These are phyloP conservation scores for Magallana angulata DNA, from an alignment of 1,140 invertebrate species.

Conservation along the genomic window DNA sequence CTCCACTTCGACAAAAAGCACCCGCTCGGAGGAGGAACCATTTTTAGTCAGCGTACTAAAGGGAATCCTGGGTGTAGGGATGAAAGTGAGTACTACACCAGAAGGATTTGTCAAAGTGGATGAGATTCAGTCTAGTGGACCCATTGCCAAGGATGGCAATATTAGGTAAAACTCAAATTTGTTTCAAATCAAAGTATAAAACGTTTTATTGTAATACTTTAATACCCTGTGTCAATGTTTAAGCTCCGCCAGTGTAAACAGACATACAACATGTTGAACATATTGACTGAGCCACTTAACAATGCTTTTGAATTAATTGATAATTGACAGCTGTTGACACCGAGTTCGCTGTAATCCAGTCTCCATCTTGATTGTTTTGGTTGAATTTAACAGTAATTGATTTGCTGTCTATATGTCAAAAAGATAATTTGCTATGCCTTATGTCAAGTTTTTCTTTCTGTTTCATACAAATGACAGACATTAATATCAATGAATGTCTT, in stretches of 20 bases:
- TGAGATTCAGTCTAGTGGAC: slow-evolving; percentile 69
- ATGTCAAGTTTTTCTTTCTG: no score
- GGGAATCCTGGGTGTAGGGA: slow-evolving; percentile 73
- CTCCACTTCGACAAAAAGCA: slow-evolving; percentile 25
- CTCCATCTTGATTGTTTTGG: neutral
- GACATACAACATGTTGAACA: no score
- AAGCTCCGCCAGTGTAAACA: no score
- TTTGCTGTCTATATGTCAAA: neutral
- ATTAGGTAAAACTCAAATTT: slow-evolving; percentile 64
- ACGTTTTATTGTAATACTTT: neutral
- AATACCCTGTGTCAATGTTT: no score
- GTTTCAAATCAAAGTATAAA: neutral
- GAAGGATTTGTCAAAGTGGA: slow-evolving; percentile 65
- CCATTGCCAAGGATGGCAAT: slow-evolving; percentile 69
- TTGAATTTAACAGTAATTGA: neutral
- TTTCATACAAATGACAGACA: no score
- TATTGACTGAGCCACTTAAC: no score
- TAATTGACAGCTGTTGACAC: slow-evolving; percentile 23
- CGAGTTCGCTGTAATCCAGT: neutral
- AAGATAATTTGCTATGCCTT: neutral
- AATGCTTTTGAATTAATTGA: neutral
- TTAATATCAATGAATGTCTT: no score
- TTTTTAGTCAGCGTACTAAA: slow-evolving; percentile 73
- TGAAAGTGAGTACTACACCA: slow-evolving; percentile 64
- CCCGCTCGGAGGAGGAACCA: slow-evolving; percentile 62